Evolutionary conservation across 2,797 vertebrate genomes (phyloP), one percentile per base, ranked within the genome.

Genomic region (Myotis daubentonii): DNA sequence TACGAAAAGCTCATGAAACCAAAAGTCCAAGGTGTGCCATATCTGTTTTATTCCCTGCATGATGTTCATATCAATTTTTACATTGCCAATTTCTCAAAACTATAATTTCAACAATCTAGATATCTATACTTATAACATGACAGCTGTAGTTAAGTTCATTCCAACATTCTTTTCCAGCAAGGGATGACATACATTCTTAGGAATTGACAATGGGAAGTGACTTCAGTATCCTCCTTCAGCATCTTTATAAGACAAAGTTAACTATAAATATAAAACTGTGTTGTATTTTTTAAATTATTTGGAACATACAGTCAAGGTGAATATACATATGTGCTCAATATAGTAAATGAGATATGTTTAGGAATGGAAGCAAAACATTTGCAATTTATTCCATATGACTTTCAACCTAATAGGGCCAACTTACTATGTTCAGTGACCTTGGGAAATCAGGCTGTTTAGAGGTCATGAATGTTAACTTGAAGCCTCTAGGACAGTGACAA

Each of bases 371-470:
- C 57, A 76, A 95, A 92, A 86, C n/a, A 93, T 86, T 93, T 79
- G 57, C 49, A 93, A 83, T 91, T 94, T 74, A 72, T 89, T 53
- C 22, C 88, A 72, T 92, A 86, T 91, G 74, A 83, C 57, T 91
- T 88, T 96, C 82, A 92, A 70, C 25, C 88, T 16, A 44, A 44
- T 30, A 68, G 65, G 15, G 53, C 57, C 76, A 94, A 76, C 17
- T 71, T n/a, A 44, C 74, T 92, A 15, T 83, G 38, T 80, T 90
- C 65, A 62, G 2, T 16, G 33, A 57, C 94, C 76, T 82, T 62
- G 41, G 93, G 95, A 97, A 97, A 93, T 95, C 65, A 92, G 19
- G 3, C 51, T 83, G 51, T 55, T 62, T 75, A 41, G 12, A 79
- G 83, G 86, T 80, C 75, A 62, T 17, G 57, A 90, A 95, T 70